A percentile compares a stretch with the other conserved stretches of the same genome.
Conservation (phyloP, 2,888 invertebrate genomes). For the Drosophila macrospina region DNA sequence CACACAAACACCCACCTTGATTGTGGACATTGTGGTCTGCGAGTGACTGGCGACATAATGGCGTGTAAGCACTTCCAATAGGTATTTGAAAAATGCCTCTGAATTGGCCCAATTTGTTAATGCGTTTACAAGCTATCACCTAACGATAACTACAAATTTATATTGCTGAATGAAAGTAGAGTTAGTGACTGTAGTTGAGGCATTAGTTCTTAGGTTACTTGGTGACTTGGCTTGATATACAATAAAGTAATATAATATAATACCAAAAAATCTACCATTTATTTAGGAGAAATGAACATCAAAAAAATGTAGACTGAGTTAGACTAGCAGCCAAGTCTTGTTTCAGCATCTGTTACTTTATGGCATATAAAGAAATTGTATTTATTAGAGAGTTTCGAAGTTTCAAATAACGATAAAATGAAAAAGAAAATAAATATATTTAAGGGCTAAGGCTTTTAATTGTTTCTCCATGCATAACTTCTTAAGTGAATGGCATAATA, state of each 20-base stretch:
- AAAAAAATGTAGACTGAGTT: no score
- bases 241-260: no score
- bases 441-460: neutral
- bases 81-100: constrained; percentile 6
- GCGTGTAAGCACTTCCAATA: constrained; percentile 16
- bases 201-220: neutral
- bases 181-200: neutral
- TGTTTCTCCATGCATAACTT: neutral
- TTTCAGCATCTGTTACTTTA: no score
- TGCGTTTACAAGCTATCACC: constrained; percentile 1
- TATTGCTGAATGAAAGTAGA: no score
- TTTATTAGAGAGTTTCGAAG: no score
- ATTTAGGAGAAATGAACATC: no score
- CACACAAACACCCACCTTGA: neutral
- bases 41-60: constrained; percentile 13
- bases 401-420: no score
- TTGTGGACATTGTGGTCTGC: constrained; percentile 9
- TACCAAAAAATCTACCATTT: no score
- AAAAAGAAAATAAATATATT: neutral
- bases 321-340: no score
- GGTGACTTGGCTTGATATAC: no score
- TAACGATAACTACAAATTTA: constrained; percentile 4
- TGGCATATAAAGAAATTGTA: no score
- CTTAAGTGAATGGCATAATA: neutral
- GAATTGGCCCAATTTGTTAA: constrained; percentile 27